Evolutionary conservation across 2,888 invertebrate species (phyloP).

Genomic region (Drosophila kuntzei): DNA sequence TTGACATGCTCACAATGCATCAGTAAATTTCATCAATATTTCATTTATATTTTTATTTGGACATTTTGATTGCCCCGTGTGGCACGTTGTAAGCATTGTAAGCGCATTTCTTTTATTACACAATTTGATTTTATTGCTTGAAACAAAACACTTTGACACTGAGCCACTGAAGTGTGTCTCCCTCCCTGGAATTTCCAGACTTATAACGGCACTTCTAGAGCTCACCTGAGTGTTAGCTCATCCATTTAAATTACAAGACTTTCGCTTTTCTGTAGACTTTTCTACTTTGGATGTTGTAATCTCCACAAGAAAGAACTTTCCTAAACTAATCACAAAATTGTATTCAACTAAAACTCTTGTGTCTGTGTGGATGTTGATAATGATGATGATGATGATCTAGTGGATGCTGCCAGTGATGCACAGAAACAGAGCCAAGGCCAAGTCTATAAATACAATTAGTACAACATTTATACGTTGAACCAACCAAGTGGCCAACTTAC

Average conservation of each 20-base stretch:
- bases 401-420: slow-evolving; percentile 24
- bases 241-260: slow-evolving; percentile 43
- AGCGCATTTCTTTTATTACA: slow-evolving; percentile 70
- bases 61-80: slow-evolving; percentile 58
- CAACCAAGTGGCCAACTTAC: slow-evolving; percentile 27
- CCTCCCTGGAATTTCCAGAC: slow-evolving; percentile 19
- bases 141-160: slow-evolving; percentile 73
- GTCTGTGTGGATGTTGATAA: not conserved
- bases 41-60: slow-evolving; percentile 61
- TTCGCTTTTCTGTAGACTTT: slow-evolving; percentile 57
- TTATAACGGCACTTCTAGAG: slow-evolving; percentile 43
- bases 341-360: slow-evolving; percentile 29
- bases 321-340: slow-evolving; percentile 23
- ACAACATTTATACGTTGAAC: slow-evolving; percentile 18
- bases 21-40: slow-evolving; percentile 74
- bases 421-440: slow-evolving; percentile 53
- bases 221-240: slow-evolving; percentile 1
- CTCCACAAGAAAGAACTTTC: slow-evolving; percentile 21
- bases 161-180: slow-evolving; percentile 25
- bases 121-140: slow-evolving; percentile 57
- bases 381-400: slow-evolving; percentile 14
- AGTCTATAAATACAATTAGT: slow-evolving; percentile 47
- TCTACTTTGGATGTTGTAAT: slow-evolving; percentile 26
- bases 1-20: slow-evolving; percentile 72
- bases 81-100: slow-evolving; percentile 46